Evolutionary conservation across 2,113 vertebrate species (phyloP).

Genomic region (Leucoraja erinaceus): DNA sequence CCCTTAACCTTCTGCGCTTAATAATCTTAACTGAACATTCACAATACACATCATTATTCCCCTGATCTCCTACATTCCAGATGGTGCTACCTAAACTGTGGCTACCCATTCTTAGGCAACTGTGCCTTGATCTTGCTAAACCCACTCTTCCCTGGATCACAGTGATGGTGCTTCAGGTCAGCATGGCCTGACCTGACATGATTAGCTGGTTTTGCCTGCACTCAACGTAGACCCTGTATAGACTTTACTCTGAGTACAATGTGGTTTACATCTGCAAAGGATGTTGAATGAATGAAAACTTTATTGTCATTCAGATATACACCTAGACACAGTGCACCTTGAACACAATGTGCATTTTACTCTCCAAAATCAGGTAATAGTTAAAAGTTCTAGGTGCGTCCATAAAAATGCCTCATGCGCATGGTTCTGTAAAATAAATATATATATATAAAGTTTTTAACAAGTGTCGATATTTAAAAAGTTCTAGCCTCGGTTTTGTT

Average conservation of each 20-base stretch:
- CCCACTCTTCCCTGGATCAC: not conserved
- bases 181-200: not conserved
- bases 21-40: not conserved
- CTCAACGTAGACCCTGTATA: not conserved
- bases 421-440: too few species aligned
- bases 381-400: too few species aligned
- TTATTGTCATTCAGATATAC: too few species aligned
- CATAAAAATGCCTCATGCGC: too few species aligned
- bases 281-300: too few species aligned
- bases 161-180: not conserved
- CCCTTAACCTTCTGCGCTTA: too few species aligned
- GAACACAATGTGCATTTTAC: too few species aligned
- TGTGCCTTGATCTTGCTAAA: not conserved
- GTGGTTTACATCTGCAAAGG: not conserved
- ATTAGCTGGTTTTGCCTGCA: not conserved
- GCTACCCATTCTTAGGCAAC: not conserved
- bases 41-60: not conserved
- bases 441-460: too few species aligned
- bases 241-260: not conserved
- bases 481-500: too few species aligned
- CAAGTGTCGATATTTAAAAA: too few species aligned
- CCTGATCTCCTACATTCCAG: not conserved
- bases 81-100: not conserved
- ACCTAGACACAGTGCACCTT: too few species aligned
- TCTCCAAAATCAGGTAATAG: too few species aligned